phyloP scores from a whole-genome alignment of 35 echinoderm and acorn worm species.

The Lytechinus pictus region DNA sequence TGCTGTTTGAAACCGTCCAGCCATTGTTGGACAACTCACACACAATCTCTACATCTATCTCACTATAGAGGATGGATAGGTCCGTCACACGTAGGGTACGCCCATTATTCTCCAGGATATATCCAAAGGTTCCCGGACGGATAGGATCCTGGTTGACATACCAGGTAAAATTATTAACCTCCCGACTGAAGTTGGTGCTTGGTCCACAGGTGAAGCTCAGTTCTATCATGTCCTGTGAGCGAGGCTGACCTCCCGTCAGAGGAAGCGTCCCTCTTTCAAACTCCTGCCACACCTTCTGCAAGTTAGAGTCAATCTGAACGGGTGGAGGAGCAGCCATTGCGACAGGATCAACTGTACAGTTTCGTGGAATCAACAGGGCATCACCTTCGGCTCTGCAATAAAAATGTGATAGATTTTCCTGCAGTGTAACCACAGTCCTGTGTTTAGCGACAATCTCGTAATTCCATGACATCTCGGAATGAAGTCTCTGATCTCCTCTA shows the following conservation, averaged over 20 bases:
- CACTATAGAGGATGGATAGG: conserved; percentile 27
- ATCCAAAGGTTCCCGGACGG: conserved; percentile 21
- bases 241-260: neutral
- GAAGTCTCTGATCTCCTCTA: conserved; percentile 24
- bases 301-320: conserved; percentile 46
- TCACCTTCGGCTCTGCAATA: conserved; percentile 35
- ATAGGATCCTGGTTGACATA: conserved; percentile 54
- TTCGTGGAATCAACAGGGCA: conserved; percentile 36
- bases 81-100: conserved; percentile 54
- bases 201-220: conserved; percentile 54
- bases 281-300: conserved; percentile 16
- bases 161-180: conserved; percentile 61
- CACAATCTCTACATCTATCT: conserved; percentile 28
- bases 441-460: conserved; percentile 4
- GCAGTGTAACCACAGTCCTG: neutral
- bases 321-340: conserved; percentile 37
- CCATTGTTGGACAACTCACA: conserved; percentile 45
- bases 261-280: conserved; percentile 16
- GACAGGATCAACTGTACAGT: conserved; percentile 60
- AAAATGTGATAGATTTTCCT: conserved; percentile 29
- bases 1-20: conserved; percentile 39
- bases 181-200: conserved; percentile 25
- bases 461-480: conserved; percentile 49
- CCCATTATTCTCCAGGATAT: conserved; percentile 37
- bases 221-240: conserved; percentile 35